These are phyloP conservation scores for Caenorhabditis plicata DNA, from an alignment of 2,888 invertebrate genomes.

Conservation along the genomic window DNA sequence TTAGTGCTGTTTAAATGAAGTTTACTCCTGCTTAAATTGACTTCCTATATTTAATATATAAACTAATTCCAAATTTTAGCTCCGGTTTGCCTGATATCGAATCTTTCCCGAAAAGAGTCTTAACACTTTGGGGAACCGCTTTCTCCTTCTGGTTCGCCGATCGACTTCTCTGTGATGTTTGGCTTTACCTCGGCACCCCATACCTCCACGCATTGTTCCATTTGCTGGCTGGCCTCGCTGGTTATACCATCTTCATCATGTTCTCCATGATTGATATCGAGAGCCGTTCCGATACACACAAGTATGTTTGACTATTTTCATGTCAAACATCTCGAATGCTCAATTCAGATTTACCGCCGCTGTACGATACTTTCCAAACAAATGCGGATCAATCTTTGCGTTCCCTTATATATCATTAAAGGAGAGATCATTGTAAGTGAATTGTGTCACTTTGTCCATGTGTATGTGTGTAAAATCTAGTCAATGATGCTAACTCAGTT, in stretches of 20 bases:
- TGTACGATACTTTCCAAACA: slow-evolving; percentile 49
- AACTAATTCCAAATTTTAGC: slow-evolving; percentile 39
- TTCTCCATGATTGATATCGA: slow-evolving; percentile 62
- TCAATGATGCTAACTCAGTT: too few species aligned
- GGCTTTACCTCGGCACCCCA: slow-evolving; percentile 60
- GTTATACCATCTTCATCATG: slow-evolving; percentile 63
- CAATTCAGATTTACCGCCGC: slow-evolving; percentile 44
- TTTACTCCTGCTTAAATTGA: too few species aligned
- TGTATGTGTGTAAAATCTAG: too few species aligned
- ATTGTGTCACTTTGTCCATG: not conserved
- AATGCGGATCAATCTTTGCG: slow-evolving; percentile 44
- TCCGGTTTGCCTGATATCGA: slow-evolving; percentile 58
- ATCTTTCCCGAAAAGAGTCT: slow-evolving; percentile 49
- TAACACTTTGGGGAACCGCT: slow-evolving; percentile 57
- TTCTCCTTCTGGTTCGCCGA: slow-evolving; percentile 60
- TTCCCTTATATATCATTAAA: slow-evolving; percentile 49
- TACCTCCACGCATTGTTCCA: slow-evolving; percentile 63
- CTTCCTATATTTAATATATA: too few species aligned
- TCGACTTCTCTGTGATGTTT: slow-evolving; percentile 58
- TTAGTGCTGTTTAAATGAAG: too few species aligned
- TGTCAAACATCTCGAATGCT: not conserved
- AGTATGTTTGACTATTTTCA: slow-evolving; percentile 17
- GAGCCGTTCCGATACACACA: slow-evolving; percentile 46
- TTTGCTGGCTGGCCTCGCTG: slow-evolving; percentile 56
- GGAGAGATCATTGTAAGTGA: slow-evolving; percentile 35